Evolutionary conservation across 2,113 vertebrate species (phyloP).

Genomic region (Cynopterus brachyotis): DNA sequence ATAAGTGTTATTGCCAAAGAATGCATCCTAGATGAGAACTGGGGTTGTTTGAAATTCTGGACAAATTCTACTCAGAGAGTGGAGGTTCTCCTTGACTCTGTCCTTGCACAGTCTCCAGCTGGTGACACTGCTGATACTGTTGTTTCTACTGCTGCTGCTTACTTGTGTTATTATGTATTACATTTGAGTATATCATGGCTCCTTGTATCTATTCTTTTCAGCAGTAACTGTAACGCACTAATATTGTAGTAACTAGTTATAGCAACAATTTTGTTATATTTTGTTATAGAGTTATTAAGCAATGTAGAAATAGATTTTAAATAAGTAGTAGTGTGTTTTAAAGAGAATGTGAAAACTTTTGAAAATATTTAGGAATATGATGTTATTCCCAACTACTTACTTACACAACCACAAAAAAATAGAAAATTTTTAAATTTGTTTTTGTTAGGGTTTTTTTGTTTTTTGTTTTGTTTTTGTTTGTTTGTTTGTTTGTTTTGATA

Average conservation of each 20-base stretch:
- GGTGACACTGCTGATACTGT: slow-evolving; percentile 92
- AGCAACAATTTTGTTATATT: no score
- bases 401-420: neutral
- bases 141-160: slow-evolving; percentile 97
- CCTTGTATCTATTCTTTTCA: slow-evolving; percentile 98
- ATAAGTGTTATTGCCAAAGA: slow-evolving; percentile 96
- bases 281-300: neutral
- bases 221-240: slow-evolving; percentile 90
- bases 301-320: neutral
- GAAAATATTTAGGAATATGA: neutral
- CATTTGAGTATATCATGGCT: slow-evolving; percentile 97
- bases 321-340: neutral
- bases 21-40: slow-evolving; percentile 91
- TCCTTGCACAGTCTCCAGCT: slow-evolving; percentile 91
- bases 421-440: neutral
- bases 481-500: neutral
- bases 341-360: neutral
- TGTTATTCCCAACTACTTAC: neutral
- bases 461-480: neutral
- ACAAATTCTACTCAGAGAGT: slow-evolving; percentile 80
- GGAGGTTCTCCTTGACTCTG: slow-evolving; percentile 90
- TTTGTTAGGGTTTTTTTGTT: neutral
- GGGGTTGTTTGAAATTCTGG: slow-evolving; percentile 92
- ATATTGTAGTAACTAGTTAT: neutral
- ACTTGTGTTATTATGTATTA: slow-evolving; percentile 94